Conservation (phyloP, 1,140 invertebrate species). For the Hestina assimilis region DNA sequence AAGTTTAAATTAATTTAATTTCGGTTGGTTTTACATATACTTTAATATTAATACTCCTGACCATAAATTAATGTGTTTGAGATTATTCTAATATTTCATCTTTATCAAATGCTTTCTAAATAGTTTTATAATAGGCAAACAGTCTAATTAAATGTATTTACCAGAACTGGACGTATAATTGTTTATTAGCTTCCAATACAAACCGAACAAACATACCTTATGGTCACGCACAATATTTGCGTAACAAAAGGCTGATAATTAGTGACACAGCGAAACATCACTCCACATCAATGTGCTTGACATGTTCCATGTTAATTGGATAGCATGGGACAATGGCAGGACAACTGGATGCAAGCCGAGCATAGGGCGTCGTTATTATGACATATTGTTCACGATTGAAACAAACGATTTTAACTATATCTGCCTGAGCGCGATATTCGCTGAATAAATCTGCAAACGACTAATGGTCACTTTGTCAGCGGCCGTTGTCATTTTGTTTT, state of each 20-base stretch:
- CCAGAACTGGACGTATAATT: background rate
- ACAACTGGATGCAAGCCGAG: constrained; percentile 43
- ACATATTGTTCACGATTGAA: constrained; percentile 66
- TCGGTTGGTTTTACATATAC: too few species aligned
- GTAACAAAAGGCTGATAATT: constrained; percentile 58
- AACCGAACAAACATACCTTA: constrained; percentile 8
- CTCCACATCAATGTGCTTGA: constrained; percentile 61
- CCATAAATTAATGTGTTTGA: too few species aligned
- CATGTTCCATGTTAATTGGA: constrained; percentile 74
- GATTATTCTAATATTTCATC: too few species aligned
- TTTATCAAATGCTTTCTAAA: too few species aligned
- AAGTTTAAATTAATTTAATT: too few species aligned
- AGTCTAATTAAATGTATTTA: background rate
- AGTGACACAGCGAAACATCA: constrained; percentile 59
- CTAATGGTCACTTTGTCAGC: constrained; percentile 26
- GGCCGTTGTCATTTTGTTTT: constrained; percentile 16
- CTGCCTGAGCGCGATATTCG: constrained; percentile 27
- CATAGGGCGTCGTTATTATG: constrained; percentile 59
- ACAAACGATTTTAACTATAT: constrained; percentile 47
- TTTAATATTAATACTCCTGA: too few species aligned
- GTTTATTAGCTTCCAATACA: background rate
- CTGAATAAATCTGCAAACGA: constrained; percentile 23
- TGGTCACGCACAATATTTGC: constrained; percentile 37
- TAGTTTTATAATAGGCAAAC: background rate
- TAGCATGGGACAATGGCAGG: constrained; percentile 57